phyloP scores from a whole-genome alignment of 2,888 invertebrate genomes.

The Terebella lapidaria region DNA sequence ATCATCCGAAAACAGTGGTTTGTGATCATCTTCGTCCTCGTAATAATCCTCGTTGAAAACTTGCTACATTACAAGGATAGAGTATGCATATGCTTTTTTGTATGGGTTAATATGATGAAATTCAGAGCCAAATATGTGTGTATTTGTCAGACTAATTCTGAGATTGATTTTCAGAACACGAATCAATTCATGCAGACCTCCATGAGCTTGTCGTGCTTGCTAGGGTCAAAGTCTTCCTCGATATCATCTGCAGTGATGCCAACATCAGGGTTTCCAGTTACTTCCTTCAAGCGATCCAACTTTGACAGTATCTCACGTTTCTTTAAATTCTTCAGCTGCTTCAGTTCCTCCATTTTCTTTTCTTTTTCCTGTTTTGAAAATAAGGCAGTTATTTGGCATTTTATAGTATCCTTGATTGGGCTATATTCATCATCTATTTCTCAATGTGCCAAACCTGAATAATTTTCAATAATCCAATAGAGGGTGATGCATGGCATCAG shows the following conservation, averaged over 20 bases:
- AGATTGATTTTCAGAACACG: too few relatives aligned
- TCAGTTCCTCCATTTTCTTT: constrained; percentile 80
- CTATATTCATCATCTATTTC: too few relatives aligned
- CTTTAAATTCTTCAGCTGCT: constrained; percentile 78
- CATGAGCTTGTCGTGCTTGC: constrained; percentile 82
- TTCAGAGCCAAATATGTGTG: too few relatives aligned
- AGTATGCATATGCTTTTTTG: neutral
- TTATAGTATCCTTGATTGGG: too few relatives aligned
- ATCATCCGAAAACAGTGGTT: constrained; percentile 69
- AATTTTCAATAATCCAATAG: too few relatives aligned
- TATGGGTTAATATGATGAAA: too few relatives aligned
- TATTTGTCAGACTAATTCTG: too few relatives aligned
- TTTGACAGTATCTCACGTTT: constrained; percentile 85
- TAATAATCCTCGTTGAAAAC: constrained; percentile 86
- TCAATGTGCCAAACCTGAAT: too few relatives aligned
- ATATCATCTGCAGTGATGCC: constrained; percentile 73
- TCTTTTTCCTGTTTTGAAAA: constrained; percentile 60
- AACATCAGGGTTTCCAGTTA: constrained; percentile 76
- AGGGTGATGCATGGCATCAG: too few relatives aligned
- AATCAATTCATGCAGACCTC: constrained; percentile 36
- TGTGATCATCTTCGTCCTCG: constrained; percentile 64
- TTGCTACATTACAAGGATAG: constrained; percentile 53
- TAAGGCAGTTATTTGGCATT: too few relatives aligned
- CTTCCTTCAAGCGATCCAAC: constrained; percentile 76
- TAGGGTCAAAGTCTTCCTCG: constrained; percentile 76